Conservation (phyloP, 2,113 vertebrate species). For the Regulus satrapa region DNA sequence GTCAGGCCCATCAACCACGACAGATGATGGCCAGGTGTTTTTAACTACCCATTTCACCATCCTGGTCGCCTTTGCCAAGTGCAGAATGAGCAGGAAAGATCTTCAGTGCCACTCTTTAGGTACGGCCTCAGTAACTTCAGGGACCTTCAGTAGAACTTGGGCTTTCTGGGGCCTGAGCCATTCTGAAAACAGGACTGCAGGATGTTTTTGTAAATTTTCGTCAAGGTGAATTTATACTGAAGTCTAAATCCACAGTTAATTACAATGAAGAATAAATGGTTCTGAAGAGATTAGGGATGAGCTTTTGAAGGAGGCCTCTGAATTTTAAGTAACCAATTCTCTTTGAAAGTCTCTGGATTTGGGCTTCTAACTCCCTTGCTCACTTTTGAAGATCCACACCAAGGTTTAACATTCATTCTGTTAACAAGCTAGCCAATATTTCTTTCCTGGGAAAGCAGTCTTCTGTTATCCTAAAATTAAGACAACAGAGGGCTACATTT, state of each 20-base stretch:
- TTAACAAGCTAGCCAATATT: neutral
- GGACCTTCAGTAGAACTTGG: neutral
- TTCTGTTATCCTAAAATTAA: constrained; percentile 16
- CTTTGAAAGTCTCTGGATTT: constrained; percentile 20
- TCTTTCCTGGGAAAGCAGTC: constrained; percentile 19
- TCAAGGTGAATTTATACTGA: constrained; percentile 16
- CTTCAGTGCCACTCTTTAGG: neutral
- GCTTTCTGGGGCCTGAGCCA: neutral
- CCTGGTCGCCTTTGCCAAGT: neutral
- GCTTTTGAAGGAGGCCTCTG: constrained; percentile 33
- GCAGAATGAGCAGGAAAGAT: neutral
- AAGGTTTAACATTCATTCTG: neutral
- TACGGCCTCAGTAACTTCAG: neutral
- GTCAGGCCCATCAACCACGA: neutral
- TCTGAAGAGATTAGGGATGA: constrained; percentile 53
- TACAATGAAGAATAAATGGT: constrained; percentile 19
- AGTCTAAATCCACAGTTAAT: constrained; percentile 39
- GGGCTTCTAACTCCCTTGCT: neutral
- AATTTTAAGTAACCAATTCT: constrained; percentile 26
- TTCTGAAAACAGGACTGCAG: neutral
- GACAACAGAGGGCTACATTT: neutral
- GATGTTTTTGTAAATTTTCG: constrained; percentile 1
- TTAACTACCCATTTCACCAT: neutral
- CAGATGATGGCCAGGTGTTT: neutral
- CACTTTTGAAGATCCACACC: constrained; percentile 17